Percentiles rank a stretch among this genome's conserved stretches.
Conservation (phyloP, 2,888 invertebrate genomes). For the Plemyria rubiginata region DNA sequence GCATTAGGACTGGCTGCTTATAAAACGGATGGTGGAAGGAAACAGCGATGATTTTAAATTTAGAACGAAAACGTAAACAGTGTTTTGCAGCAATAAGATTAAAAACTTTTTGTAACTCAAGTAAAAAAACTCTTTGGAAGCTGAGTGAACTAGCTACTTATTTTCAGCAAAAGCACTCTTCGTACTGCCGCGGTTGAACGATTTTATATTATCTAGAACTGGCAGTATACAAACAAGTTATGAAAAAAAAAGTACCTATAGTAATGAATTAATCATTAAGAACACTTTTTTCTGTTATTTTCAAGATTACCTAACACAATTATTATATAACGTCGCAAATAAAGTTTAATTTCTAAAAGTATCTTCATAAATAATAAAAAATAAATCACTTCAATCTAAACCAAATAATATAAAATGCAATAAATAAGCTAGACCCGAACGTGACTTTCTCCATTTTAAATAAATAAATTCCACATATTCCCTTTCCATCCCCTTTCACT, state of each 20-base stretch:
- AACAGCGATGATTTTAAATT: conserved; percentile 39
- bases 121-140: conserved; percentile 9
- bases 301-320: no score
- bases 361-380: no score
- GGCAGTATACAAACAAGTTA: no score
- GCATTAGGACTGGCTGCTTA: conserved; percentile 45
- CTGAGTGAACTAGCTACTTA: no score
- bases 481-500: conserved; percentile 49
- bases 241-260: no score
- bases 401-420: background rate
- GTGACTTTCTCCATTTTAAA: conserved; percentile 42
- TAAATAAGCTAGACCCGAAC: conserved; percentile 30
- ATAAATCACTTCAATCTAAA: background rate
- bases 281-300: no score
- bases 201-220: no score
- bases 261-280: no score
- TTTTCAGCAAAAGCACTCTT: no score
- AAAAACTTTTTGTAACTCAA: conserved; percentile 4
- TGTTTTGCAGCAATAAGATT: conserved; percentile 23
- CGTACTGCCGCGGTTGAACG: no score
- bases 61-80: conserved; percentile 35
- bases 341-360: background rate
- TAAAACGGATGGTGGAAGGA: conserved; percentile 40
- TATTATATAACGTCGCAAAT: no score
- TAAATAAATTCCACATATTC: conserved; percentile 47